phyloP scores from a whole-genome alignment of 2,888 invertebrate species.

The Dioctria rufipes region DNA sequence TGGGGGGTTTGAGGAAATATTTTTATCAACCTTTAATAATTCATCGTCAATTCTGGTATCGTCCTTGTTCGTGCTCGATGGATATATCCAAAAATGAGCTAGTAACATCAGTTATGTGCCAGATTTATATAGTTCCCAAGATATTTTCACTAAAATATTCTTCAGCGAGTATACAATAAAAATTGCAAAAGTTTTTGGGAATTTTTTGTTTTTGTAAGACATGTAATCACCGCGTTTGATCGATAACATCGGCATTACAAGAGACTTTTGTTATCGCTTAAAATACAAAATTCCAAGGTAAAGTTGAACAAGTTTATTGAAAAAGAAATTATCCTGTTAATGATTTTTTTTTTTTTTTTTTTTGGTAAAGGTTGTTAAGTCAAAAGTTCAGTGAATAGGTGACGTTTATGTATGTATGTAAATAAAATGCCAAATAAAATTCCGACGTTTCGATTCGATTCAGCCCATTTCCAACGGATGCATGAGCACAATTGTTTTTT shows the following conservation, averaged over 20 bases:
- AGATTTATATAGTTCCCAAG: conserved; percentile 18
- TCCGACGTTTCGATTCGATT: too few relatives aligned
- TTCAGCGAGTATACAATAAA: conserved; percentile 3
- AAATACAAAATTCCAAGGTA: conserved; percentile 20
- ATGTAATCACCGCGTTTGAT: background rate
- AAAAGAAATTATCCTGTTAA: background rate
- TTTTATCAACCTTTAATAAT: background rate
- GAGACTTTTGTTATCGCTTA: background rate
- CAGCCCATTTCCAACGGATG: too few relatives aligned
- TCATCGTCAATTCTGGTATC: background rate
- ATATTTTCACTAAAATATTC: conserved; percentile 13
- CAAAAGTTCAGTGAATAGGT: background rate
- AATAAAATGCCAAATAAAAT: too few relatives aligned
- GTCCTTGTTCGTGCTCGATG: conserved; percentile 16
- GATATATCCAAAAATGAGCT: conserved; percentile 22
- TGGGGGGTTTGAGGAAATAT: background rate
- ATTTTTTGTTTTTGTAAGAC: conserved; percentile 2
- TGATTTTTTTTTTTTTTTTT: background rate
- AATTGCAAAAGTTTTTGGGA: conserved; percentile 10
- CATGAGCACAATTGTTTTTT: too few relatives aligned
- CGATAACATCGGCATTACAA: conserved; percentile 1
- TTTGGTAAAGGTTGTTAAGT: background rate
- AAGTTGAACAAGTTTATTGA: background rate
- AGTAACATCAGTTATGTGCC: conserved; percentile 27
- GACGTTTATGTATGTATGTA: too few relatives aligned